Conservation (phyloP, 2,113 vertebrate species). For the Tympanuchus pallidicinctus region DNA sequence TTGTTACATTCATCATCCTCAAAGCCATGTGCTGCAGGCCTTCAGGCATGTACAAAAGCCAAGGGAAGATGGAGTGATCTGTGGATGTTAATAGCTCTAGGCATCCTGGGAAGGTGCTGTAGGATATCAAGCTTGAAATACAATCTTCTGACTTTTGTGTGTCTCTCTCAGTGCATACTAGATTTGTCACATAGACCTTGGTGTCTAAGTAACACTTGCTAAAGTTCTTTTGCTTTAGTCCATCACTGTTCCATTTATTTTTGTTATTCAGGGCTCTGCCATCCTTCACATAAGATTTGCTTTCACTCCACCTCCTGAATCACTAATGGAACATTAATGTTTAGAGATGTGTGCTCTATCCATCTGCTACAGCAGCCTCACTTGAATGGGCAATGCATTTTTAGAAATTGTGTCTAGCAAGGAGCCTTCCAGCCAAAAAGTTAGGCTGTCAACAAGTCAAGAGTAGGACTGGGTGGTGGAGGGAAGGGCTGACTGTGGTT, state of each 20-base stretch:
- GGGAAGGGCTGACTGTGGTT: slow-evolving; percentile 59
- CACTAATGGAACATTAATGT: slow-evolving; percentile 70
- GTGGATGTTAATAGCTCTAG: slow-evolving; percentile 71
- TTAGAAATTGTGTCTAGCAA: slow-evolving; percentile 65
- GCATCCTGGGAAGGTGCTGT: slow-evolving; percentile 58
- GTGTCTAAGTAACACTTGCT: slow-evolving; percentile 75
- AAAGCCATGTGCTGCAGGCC: slow-evolving; percentile 78
- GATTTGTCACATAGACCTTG: slow-evolving; percentile 77
- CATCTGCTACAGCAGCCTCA: slow-evolving; percentile 71
- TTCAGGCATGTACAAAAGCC: slow-evolving; percentile 76
- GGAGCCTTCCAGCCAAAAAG: slow-evolving; percentile 74
- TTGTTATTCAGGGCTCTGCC: slow-evolving; percentile 62
- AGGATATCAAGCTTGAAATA: slow-evolving; percentile 70
- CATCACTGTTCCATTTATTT: slow-evolving; percentile 75
- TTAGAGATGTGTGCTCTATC: slow-evolving; percentile 58
- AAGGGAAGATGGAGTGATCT: slow-evolving; percentile 72
- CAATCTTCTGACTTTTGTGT: slow-evolving; percentile 69
- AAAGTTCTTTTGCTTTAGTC: slow-evolving; percentile 74
- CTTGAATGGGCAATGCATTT: slow-evolving; percentile 70
- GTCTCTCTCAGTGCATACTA: slow-evolving; percentile 59
- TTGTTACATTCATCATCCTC: slow-evolving; percentile 72
- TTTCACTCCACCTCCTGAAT: slow-evolving; percentile 71
- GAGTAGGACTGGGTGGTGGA: slow-evolving; percentile 50
- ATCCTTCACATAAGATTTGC: slow-evolving; percentile 68
- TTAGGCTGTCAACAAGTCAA: slow-evolving; percentile 61